Evolutionary conservation across 2,797 vertebrate species (phyloP).

Genomic region (Tachyglossus aculeatus): DNA sequence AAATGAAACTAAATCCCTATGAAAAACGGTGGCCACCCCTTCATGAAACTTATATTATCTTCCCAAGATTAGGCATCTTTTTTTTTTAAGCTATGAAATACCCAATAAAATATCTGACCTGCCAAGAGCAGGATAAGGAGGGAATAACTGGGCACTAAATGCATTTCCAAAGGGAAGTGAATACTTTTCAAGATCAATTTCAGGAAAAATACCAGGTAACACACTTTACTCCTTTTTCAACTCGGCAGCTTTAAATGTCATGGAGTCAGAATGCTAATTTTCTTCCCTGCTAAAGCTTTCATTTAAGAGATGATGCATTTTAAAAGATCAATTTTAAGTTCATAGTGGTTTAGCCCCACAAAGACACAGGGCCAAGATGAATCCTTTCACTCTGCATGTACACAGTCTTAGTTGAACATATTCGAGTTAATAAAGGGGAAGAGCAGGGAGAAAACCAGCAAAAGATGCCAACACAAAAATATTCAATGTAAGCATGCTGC

Average conservation of each 20-base stretch:
- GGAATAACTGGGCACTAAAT: neutral
- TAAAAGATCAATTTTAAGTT: neutral
- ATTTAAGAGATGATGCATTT: neutral
- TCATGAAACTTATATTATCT: neutral
- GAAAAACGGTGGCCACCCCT: neutral
- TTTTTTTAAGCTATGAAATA: constrained; percentile 7
- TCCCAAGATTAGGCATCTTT: neutral
- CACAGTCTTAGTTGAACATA: too few relatives aligned
- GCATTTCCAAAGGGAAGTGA: neutral
- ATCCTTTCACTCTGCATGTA: too few relatives aligned
- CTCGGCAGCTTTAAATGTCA: neutral
- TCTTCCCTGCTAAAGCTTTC: neutral
- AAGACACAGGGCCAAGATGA: too few relatives aligned
- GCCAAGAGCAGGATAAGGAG: neutral
- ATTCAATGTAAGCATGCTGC: constrained; percentile 62
- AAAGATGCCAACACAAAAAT: too few relatives aligned
- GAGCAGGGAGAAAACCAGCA: too few relatives aligned
- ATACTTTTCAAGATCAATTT: neutral
- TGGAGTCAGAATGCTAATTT: neutral
- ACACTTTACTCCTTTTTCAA: too few relatives aligned
- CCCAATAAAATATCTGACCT: constrained; percentile 12
- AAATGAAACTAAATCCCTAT: neutral
- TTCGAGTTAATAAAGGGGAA: too few relatives aligned
- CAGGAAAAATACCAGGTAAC: too few relatives aligned
- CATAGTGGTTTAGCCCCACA: neutral